Percentiles rank a stretch among this genome's conserved stretches.
Evolutionary conservation across 2,888 invertebrate genomes (phyloP).

Genomic region (Orthosia gothica): DNA sequence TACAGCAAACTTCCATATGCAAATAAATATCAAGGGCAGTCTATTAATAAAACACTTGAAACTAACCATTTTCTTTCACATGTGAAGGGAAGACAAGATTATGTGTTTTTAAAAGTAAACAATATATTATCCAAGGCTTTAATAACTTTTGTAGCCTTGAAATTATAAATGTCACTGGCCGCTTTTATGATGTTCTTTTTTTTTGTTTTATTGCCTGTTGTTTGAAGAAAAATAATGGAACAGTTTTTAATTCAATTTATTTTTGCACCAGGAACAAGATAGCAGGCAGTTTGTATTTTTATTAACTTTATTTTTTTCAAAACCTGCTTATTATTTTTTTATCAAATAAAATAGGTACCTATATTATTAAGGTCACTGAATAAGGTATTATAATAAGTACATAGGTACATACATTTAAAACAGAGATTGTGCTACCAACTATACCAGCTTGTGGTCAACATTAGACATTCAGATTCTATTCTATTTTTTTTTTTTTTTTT

Average conservation of each 20-base stretch:
- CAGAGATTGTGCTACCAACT: too few species aligned
- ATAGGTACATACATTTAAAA: too few species aligned
- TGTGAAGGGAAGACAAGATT: slow-evolving; percentile 60
- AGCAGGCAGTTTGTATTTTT: not conserved
- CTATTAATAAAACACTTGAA: slow-evolving; percentile 51
- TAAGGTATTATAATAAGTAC: too few species aligned
- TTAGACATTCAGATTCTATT: too few species aligned
- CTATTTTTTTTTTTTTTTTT: too few species aligned
- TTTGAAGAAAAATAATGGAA: slow-evolving; percentile 1
- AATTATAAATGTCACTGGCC: slow-evolving; percentile 54
- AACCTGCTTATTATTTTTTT: not conserved
- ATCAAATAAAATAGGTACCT: too few species aligned
- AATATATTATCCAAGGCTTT: slow-evolving; percentile 34
- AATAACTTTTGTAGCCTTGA: slow-evolving; percentile 60
- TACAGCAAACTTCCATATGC: slow-evolving; percentile 42
- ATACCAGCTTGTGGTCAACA: too few species aligned
- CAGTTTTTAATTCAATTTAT: slow-evolving; percentile 6
- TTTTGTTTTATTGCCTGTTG: slow-evolving; percentile 11
- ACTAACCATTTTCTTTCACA: slow-evolving; percentile 57
- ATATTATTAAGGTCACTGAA: too few species aligned
- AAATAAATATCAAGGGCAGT: slow-evolving; percentile 51
- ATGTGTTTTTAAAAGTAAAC: slow-evolving; percentile 43
- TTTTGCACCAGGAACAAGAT: slow-evolving; percentile 15
- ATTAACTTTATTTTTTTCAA: not conserved
- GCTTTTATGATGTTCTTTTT: slow-evolving; percentile 6